Base-by-base conservation (phyloP, 2,888 invertebrate genomes). In the Abscondita cerata region DNA sequence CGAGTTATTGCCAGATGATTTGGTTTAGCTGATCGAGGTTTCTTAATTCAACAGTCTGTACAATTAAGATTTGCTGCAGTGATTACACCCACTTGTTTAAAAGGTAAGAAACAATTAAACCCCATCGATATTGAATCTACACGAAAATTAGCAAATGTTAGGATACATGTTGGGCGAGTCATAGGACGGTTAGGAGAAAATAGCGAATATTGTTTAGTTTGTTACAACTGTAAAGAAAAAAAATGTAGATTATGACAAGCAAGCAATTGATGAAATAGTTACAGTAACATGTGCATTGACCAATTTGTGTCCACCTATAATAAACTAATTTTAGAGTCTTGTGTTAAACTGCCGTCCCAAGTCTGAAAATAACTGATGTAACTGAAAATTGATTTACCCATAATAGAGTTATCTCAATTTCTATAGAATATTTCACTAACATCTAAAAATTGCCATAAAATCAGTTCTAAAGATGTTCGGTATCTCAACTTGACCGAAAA, bases 11-110 rank as follows among this genome's bases (percentile, higher is more conserved):
- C 36, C 36, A 12, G 36, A 11, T 12, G 36, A 36, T 11, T 36
- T 36, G 18, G 41, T 18, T 41, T 41, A 41, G 41, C 41, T 13
- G 41, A 41, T 15, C 6, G 13, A 15, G 41, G 13, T 6, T 41
- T 41, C 15, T 41, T 41, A 46, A 46, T 46, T 46, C 18, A 46
- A 46, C n/a, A 46, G 1, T 36, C 36, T 36, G 36, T 36, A 2
- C 2, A 11, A 36, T 8, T 36, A 11, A 4, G 11, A 12, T 36
- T 36, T 8, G 36, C 36, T 8, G 36, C 4, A 36, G 12, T 36
- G 36, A 36, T 8, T 8, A 36, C 11, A 6, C 11, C 36, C 11
- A 11, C 4, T 36, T 36, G 4, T 12, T 8, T 36, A 11, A 36
- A 36, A 36, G 11, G 11, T 36, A 2, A 36, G 11, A 36, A 36